Percentiles rank a stretch among this genome's conserved stretches.
Conservation (phyloP, 2,888 invertebrate species). For the Andricus curvator region DNA sequence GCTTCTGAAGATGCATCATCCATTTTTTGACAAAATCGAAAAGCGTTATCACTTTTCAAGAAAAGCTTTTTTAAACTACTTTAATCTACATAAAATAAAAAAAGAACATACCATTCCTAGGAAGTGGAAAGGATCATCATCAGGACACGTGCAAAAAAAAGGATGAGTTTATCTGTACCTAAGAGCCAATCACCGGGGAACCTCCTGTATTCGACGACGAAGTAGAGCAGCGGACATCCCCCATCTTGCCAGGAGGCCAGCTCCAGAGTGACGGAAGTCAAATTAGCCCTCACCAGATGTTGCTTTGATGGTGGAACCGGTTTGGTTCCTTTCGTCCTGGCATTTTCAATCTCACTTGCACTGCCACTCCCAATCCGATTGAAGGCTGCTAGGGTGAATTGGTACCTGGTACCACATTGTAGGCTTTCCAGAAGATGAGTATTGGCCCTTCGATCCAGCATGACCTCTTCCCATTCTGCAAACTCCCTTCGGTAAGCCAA, state of each 20-base stretch:
- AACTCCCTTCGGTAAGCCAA: constrained; percentile 80
- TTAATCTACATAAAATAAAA: not conserved
- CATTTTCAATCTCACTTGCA: constrained; percentile 75
- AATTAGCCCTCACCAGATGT: constrained; percentile 73
- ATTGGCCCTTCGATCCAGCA: constrained; percentile 78
- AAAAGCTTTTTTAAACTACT: no score
- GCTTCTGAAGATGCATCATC: no score
- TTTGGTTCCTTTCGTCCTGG: constrained; percentile 76
- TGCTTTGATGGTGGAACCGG: constrained; percentile 75
- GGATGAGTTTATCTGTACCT: constrained; percentile 60
- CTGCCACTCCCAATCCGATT: constrained; percentile 77
- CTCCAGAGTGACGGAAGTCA: constrained; percentile 76
- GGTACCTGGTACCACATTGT: constrained; percentile 76
- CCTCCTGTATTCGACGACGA: constrained; percentile 76
- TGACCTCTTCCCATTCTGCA: constrained; percentile 81
- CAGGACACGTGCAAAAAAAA: not conserved
- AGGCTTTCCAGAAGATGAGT: constrained; percentile 75
- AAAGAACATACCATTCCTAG: not conserved
- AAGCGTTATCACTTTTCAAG: no score
- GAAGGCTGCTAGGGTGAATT: constrained; percentile 76
- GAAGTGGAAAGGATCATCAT: not conserved
- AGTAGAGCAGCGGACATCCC: constrained; percentile 76
- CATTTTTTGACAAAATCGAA: no score
- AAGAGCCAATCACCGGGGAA: constrained; percentile 73
- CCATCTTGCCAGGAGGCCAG: constrained; percentile 77